phyloP scores from a whole-genome alignment of 2,888 invertebrate species.

The Hydrotaea diabolus region DNA sequence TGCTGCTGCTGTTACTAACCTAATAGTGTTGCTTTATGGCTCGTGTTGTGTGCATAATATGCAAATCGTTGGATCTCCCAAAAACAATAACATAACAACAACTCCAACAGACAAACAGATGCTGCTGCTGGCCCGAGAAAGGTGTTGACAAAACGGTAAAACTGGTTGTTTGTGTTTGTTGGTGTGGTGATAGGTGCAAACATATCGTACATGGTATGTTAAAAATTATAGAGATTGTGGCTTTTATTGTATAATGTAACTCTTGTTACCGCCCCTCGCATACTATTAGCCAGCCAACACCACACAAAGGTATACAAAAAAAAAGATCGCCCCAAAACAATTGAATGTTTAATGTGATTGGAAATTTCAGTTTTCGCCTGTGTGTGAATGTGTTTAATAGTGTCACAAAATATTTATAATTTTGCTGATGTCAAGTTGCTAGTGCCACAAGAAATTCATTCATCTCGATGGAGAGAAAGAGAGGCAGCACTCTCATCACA shows the following conservation, averaged over 20 bases:
- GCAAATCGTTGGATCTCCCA: slow-evolving; percentile 29
- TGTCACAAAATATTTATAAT: slow-evolving; percentile 51
- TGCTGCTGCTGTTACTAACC: background rate
- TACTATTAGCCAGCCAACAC: background rate
- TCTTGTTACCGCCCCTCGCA: background rate
- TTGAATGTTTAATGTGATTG: slow-evolving; percentile 31
- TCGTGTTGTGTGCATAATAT: slow-evolving; percentile 37
- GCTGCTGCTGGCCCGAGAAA: slow-evolving; percentile 27
- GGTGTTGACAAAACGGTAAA: slow-evolving; percentile 54
- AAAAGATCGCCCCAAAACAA: background rate
- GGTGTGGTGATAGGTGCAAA: background rate
- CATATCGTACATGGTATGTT: background rate
- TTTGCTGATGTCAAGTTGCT: slow-evolving; percentile 46
- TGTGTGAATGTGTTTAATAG: background rate
- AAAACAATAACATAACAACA: slow-evolving; percentile 26
- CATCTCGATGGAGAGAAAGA: background rate
- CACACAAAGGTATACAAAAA: background rate
- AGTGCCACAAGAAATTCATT: background rate
- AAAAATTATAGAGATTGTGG: slow-evolving; percentile 28
- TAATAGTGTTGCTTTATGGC: slow-evolving; percentile 11
- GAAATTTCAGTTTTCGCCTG: background rate
- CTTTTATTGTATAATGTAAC: slow-evolving; percentile 37
- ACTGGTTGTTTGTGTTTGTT: slow-evolving; percentile 27
- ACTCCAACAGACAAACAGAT: slow-evolving; percentile 11
- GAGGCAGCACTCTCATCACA: background rate